A percentile compares a stretch with the other conserved stretches of the same genome.
These are phyloP conservation scores for Drosophila peninsularis DNA, from an alignment of 2,888 invertebrate species.

Conservation along the genomic window DNA sequence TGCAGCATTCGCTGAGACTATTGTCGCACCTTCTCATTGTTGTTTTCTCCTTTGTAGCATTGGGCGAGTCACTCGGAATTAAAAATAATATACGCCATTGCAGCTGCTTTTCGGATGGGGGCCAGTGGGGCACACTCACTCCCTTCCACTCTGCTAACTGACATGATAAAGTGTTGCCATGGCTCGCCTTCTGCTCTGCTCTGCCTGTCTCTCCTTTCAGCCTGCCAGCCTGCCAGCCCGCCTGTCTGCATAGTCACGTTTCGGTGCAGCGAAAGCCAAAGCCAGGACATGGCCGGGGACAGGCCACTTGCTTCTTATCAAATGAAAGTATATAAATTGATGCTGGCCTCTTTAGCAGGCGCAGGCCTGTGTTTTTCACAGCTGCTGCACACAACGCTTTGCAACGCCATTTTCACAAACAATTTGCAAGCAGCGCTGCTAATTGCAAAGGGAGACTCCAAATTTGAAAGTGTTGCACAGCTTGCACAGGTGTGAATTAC, in stretches of 20 bases:
- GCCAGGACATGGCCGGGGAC: constrained; percentile 30
- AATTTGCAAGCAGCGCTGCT: constrained; percentile 65
- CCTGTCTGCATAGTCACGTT: constrained; percentile 71
- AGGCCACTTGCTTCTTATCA: constrained; percentile 73
- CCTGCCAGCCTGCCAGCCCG: constrained; percentile 5
- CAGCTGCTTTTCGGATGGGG: constrained; percentile 6
- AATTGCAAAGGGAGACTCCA: constrained; percentile 60
- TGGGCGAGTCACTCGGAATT: constrained; percentile 52
- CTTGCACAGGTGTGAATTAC: constrained; percentile 43
- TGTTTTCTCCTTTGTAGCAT: constrained; percentile 16
- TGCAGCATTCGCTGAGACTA: constrained; percentile 22
- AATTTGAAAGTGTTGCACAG: constrained; percentile 45
- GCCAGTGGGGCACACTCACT: constrained; percentile 21
- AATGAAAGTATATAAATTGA: constrained; percentile 71
- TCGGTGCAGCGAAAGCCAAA: constrained; percentile 48
- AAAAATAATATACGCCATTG: constrained; percentile 56
- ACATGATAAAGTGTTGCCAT: constrained; percentile 77
- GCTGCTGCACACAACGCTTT: constrained; percentile 43
- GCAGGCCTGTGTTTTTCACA: constrained; percentile 31
- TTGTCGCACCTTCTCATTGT: constrained; percentile 4
- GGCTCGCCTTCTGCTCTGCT: constrained; percentile 46
- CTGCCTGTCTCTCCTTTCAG: constrained; percentile 4
- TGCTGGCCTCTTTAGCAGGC: constrained; percentile 30
- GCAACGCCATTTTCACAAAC: constrained; percentile 63
- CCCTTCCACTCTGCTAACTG: constrained; percentile 68